Evolutionary conservation across 2,888 invertebrate species (phyloP), one percentile per base, ranked within the genome.

Genomic region (Schrankia costaestrigalis): DNA sequence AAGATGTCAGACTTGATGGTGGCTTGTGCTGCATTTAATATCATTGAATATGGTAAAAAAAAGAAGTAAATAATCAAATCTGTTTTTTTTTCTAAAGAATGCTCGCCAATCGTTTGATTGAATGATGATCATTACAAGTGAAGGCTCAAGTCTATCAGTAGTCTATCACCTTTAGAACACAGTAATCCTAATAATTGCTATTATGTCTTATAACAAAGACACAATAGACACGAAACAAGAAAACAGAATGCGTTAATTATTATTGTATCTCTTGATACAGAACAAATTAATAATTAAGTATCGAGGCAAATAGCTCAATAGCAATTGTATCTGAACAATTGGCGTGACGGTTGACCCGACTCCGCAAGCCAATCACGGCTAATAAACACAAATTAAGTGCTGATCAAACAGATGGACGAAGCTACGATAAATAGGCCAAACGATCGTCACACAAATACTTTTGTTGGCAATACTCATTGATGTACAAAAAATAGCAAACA

Each of bases 311-410:
- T 67, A 71, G 71, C 54, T 71, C 65, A 66, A 70, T 69, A 56
- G 66, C 69, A 70, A 67, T 71, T 69, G 65, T 58, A 61, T 63
- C 50, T 51, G 40, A 51, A 66, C 68, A 73, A 70, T 73, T 67
- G 71, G 57, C 41, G 39, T 55, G 40, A 35, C 45, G 46, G 64
- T 54, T 75, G 83, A 83, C 84, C 81, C 72, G 71, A 63, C 61
- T 72, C 82, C 70, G 71, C 61, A 57, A 62, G 61, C 72, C 84
- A 85, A 86, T 85, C 84, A 79, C 78, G 46, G 72, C 67, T 78
- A 78, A 84, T 82, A 74, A 81, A 81, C 59, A 67, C 74, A 78
- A 79, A 85, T 82, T 78, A 82, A 66, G 70, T 56, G 57, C 64
- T 74, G 73, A 78, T 69, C 57, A 51, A 53, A 50, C 49, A 48